Percentiles rank a stretch among this genome's conserved stretches.
phyloP scores from a whole-genome alignment of 2,888 invertebrate species.

The Andrena trimmerana region DNA sequence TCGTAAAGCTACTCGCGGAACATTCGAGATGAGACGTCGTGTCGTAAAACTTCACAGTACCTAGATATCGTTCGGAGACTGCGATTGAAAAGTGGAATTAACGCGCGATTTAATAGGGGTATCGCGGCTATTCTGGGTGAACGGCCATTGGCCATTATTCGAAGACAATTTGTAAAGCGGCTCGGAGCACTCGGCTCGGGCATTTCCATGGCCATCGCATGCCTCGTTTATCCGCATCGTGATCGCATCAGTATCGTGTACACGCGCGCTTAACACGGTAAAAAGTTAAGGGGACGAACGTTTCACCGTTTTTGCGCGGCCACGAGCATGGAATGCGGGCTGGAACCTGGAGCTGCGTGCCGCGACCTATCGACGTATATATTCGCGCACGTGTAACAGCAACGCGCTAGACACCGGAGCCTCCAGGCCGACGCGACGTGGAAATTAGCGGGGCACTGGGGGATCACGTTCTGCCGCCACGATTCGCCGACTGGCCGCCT shows the following conservation, averaged over 20 bases:
- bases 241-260: conserved; percentile 47
- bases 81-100: background rate
- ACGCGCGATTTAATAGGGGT: background rate
- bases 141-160: conserved; percentile 10
- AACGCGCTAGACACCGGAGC: background rate
- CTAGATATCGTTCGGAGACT: too few relatives aligned
- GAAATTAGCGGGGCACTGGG: conserved; percentile 56
- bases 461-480: conserved; percentile 20
- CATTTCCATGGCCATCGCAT: conserved; percentile 47
- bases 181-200: conserved; percentile 4
- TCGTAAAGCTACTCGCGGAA: background rate
- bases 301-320: conserved; percentile 64
- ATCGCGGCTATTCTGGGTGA: background rate
- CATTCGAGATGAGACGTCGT: too few relatives aligned
- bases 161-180: conserved; percentile 34
- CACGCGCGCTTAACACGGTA: conserved; percentile 50
- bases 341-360: conserved; percentile 33
- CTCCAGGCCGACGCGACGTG: conserved; percentile 6
- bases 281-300: conserved; percentile 64
- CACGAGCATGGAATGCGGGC: conserved; percentile 54
- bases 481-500: conserved; percentile 25
- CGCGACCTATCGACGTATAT: conserved; percentile 36
- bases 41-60: background rate
- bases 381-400: conserved; percentile 50
- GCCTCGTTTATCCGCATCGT: conserved; percentile 48